Percentiles rank a stretch among this genome's conserved stretches.
These are phyloP conservation scores for Equus quagga DNA, from an alignment of 2,113 vertebrate species.

Conservation along the genomic window DNA sequence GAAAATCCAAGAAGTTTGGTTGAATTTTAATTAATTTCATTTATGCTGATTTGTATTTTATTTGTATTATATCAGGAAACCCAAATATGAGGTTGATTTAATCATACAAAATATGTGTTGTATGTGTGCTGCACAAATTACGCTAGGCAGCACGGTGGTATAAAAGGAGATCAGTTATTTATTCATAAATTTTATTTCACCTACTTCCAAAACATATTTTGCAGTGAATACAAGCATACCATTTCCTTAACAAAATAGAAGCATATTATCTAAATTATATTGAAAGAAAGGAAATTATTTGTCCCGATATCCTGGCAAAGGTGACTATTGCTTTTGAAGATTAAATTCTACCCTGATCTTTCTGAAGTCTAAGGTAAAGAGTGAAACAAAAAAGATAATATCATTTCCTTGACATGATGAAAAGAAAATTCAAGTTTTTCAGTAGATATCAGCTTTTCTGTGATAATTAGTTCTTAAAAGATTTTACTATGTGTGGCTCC, in stretches of 20 bases:
- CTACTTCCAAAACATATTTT: neutral
- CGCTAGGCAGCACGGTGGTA: neutral
- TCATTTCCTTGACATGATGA: neutral
- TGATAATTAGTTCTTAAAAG: neutral
- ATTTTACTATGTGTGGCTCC: neutral
- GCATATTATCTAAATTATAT: neutral
- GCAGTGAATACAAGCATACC: neutral
- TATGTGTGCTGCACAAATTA: neutral
- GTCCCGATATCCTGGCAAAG: neutral
- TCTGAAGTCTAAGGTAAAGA: neutral
- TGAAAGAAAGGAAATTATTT: neutral
- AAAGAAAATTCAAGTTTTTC: neutral
- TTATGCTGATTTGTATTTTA: neutral
- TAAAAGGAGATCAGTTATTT: neutral
- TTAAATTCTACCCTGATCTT: neutral
- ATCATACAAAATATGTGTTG: neutral
- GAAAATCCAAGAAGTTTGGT: constrained; percentile 41
- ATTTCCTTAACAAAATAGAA: constrained; percentile 22
- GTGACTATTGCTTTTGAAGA: neutral
- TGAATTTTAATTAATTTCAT: constrained; percentile 56
- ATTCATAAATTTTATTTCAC: neutral
- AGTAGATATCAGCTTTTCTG: neutral
- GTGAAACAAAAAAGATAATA: neutral
- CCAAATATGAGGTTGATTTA: neutral
- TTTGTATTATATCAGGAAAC: neutral